Conservation (phyloP, 1,140 invertebrate genomes). For the Metaphire vulgaris region DNA sequence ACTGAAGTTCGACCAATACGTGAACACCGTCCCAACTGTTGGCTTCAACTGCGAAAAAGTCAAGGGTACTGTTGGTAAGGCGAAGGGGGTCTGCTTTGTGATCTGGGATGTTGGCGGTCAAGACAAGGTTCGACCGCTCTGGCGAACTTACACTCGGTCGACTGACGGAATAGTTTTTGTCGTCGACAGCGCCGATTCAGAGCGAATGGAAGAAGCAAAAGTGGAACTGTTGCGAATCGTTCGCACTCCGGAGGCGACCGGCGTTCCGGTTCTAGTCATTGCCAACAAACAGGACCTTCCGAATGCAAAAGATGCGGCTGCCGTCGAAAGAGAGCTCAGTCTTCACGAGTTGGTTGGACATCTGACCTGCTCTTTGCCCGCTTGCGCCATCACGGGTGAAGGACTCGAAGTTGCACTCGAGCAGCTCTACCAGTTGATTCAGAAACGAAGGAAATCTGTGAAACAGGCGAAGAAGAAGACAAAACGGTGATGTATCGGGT, state of each 20-base stretch:
- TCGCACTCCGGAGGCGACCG: conserved; percentile 85
- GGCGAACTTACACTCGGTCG: conserved; percentile 95
- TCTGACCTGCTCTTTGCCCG: conserved; percentile 55
- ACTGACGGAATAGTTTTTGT: conserved; percentile 66
- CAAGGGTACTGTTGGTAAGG: conserved; percentile 56
- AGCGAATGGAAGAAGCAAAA: conserved; percentile 56
- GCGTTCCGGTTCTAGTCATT: conserved; percentile 93
- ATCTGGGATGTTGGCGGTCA: conserved; percentile 92
- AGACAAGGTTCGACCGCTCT: conserved; percentile 87
- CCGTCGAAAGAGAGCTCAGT: conserved; percentile 77
- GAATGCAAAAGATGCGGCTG: conserved; percentile 83
- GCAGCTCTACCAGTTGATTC: conserved; percentile 85
- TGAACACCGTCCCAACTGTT: conserved; percentile 93
- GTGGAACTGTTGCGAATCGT: conserved; percentile 76
- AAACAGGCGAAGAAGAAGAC: too few species aligned
- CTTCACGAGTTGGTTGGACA: conserved; percentile 65
- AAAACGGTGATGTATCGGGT: too few species aligned
- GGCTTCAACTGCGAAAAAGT: conserved; percentile 98
- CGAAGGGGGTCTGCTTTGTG: conserved; percentile 58
- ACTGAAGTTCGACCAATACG: conserved; percentile 93
- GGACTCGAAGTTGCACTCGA: conserved; percentile 89
- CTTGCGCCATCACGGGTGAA: conserved; percentile 92
- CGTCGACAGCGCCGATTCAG: conserved; percentile 54
- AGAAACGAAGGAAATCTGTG: conserved; percentile 81
- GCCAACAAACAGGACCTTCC: conserved; percentile 99